Evolutionary conservation across 2,888 invertebrate genomes (phyloP).

Genomic region (Mesorhabditis spiculigera): DNA sequence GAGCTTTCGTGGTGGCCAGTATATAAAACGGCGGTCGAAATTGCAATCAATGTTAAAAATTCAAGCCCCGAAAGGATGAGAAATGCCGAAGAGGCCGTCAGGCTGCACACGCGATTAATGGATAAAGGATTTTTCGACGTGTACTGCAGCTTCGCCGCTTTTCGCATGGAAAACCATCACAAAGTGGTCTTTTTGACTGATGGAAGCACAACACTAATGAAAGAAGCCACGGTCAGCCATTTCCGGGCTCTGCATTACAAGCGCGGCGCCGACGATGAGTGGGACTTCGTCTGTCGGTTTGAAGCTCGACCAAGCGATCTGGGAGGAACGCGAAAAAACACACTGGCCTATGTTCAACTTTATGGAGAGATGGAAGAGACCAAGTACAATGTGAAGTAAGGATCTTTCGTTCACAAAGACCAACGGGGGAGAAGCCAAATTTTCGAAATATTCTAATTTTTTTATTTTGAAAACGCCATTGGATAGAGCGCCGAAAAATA

Average conservation of each 20-base stretch:
- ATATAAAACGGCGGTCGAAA: constrained; percentile 12
- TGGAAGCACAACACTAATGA: constrained; percentile 9
- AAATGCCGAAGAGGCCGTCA: constrained; percentile 16
- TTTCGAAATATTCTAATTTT: too few species aligned
- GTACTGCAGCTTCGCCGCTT: constrained; percentile 12
- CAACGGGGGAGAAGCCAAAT: not conserved
- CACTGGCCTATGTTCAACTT: constrained; percentile 14
- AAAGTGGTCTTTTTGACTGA: constrained; percentile 14
- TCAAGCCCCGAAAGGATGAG: constrained; percentile 4
- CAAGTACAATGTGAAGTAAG: constrained; percentile 13
- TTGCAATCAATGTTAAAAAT: not conserved
- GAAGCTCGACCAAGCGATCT: constrained; percentile 13
- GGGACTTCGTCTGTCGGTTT: constrained; percentile 14
- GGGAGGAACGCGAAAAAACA: constrained; percentile 12
- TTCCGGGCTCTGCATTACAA: constrained; percentile 12
- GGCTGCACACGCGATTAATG: constrained; percentile 9
- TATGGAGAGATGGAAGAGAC: constrained; percentile 12
- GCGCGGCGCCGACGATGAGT: constrained; percentile 14
- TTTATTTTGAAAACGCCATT: too few species aligned
- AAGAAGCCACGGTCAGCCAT: constrained; percentile 11
- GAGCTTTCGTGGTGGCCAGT: constrained; percentile 14
- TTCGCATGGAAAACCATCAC: constrained; percentile 12
- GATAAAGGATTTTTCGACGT: constrained; percentile 13
- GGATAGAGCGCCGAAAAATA: too few species aligned
- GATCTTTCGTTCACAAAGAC: constrained; percentile 6